Base-by-base conservation (phyloP, 2,888 invertebrate species). In the Epinotia brunnichana region DNA sequence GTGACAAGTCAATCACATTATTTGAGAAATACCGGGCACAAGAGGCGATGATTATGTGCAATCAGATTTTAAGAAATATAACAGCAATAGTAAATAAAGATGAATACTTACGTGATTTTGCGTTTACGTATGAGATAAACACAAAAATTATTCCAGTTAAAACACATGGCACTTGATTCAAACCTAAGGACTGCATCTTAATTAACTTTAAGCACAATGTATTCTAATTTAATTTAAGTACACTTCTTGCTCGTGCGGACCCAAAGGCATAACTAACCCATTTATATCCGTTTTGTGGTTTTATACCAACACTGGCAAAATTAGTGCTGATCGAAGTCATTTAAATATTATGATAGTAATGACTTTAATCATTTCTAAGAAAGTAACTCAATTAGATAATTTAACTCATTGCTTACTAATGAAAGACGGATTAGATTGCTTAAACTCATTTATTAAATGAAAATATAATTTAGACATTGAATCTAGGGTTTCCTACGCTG, bases 91-190 rank as follows among this genome's bases (percentile, higher is more conserved):
- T 61, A 3, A 7, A 21, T 60, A 39, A 61, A 61, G 3, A 39
- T 17, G 4, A 44, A 1, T 67, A 73, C 72, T 73, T 57, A 73
- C 72, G 48, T n/a, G 61, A 24, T 56, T 51, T 62, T 17, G 68
- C 68, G 24, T 41, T 57, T 17, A 24, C 56, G 44, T 21, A 57
- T 54, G 68, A 59, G 17, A 17, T 57, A 24, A 61, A 62, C 35
- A 24, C 7, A 5, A 68, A 57, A 13, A 62, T 10, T 3, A 73
- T 51, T 35, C 44, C 67, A 1, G 39, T 21, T 41, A 68, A 17
- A 1, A 57, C 48, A 62, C 56, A 39, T 48, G 62, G 13, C 62
- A 62, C 62, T 48, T 57, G 9, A n/a, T 56, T 57, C 19, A 62
- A 39, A 3, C 3, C 9, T 51, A 19, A 51, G 48, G 35, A 62